These are phyloP conservation scores for Formica exsecta DNA, from an alignment of 1,140 invertebrate genomes.

Conservation along the genomic window DNA sequence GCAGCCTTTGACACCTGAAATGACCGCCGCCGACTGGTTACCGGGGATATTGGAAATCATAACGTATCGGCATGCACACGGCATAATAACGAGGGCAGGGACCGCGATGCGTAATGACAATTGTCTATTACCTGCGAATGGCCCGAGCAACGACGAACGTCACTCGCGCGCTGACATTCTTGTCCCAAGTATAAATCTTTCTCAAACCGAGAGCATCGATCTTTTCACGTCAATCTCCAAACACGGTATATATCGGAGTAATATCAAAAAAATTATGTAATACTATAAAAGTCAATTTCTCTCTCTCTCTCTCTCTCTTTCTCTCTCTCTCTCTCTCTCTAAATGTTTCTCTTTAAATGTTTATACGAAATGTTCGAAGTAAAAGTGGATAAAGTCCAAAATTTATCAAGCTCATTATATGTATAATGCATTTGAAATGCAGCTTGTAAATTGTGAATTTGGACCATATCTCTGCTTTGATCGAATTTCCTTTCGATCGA, in stretches of 20 bases:
- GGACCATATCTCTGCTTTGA: neutral
- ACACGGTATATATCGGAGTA: neutral
- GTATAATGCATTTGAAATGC: slow-evolving; percentile 2
- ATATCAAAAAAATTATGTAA: neutral
- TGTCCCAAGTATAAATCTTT: neutral
- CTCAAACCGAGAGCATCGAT: neutral
- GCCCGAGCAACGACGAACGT: neutral
- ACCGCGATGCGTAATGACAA: slow-evolving; percentile 67
- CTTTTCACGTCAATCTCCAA: neutral
- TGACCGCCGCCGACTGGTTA: slow-evolving; percentile 39
- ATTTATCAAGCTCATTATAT: slow-evolving; percentile 5
- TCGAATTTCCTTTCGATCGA: slow-evolving; percentile 18
- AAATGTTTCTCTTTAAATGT: neutral
- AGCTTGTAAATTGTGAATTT: slow-evolving; percentile 20
- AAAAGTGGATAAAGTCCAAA: neutral
- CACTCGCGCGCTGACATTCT: slow-evolving; percentile 20
- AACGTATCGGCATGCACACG: slow-evolving; percentile 45
- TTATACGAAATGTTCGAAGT: too few relatives aligned
- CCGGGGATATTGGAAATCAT: slow-evolving; percentile 76
- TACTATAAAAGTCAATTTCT: neutral
- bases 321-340: too few relatives aligned
- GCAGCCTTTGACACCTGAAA: slow-evolving; percentile 57
- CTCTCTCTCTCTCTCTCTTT: too few relatives aligned
- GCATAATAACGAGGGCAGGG: slow-evolving; percentile 74
- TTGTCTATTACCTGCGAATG: slow-evolving; percentile 76